phyloP scores from a whole-genome alignment of 2,113 vertebrate species.

The Tragelaphus imberbis region DNA sequence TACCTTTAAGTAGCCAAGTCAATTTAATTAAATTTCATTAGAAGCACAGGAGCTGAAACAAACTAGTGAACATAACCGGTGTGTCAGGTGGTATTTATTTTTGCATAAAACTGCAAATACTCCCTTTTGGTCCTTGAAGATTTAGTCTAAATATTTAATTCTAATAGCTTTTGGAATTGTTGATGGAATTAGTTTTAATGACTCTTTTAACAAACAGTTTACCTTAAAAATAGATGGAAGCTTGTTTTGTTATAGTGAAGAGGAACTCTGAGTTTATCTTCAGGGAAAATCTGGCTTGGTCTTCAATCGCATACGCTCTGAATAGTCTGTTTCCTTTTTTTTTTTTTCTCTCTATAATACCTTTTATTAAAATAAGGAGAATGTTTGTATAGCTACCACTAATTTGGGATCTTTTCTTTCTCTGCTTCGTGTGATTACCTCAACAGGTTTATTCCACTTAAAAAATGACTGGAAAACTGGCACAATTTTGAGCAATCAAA shows the following conservation, averaged over 20 bases:
- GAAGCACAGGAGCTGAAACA: constrained; percentile 76
- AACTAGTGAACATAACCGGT: constrained; percentile 74
- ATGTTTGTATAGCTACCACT: neutral
- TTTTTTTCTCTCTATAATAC: neutral
- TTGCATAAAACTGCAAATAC: constrained; percentile 76
- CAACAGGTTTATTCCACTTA: neutral
- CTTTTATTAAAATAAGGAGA: neutral
- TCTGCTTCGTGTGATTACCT: neutral
- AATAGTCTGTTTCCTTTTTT: neutral
- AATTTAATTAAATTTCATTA: constrained; percentile 82
- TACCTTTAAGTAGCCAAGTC: constrained; percentile 77
- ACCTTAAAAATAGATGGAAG: constrained; percentile 64
- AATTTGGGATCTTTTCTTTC: neutral
- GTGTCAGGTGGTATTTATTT: constrained; percentile 79
- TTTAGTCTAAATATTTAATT: constrained; percentile 81
- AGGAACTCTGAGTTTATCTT: neutral
- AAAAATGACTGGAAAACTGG: neutral
- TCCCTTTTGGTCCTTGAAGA: constrained; percentile 80
- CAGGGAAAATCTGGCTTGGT: neutral
- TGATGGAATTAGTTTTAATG: constrained; percentile 73
- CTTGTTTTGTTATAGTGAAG: constrained; percentile 35
- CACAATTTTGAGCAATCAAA: neutral
- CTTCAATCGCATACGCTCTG: neutral
- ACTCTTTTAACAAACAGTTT: constrained; percentile 75
- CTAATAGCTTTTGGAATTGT: constrained; percentile 78